A percentile compares a stretch with the other conserved stretches of the same genome.
These are phyloP conservation scores for Calyptomena viridis DNA, from an alignment of 2,113 vertebrate species.

Conservation along the genomic window DNA sequence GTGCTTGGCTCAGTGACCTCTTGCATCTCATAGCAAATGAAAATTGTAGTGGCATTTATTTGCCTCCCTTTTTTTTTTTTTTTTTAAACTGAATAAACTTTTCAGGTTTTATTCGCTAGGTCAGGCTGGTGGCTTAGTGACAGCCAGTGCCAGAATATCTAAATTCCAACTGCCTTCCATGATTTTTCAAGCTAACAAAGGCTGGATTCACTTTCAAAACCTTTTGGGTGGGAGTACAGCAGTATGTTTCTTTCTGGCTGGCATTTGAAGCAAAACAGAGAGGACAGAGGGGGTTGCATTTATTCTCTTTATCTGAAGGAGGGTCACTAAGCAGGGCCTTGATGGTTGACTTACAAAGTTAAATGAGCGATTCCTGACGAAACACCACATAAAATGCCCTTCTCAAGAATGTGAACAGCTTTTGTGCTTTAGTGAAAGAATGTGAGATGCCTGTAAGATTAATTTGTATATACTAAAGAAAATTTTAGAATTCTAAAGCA, in stretches of 20 bases:
- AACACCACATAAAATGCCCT: not conserved
- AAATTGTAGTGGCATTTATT: not conserved
- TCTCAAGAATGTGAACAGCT: not conserved
- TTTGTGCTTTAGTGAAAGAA: conserved; percentile 25
- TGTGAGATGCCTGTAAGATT: not conserved
- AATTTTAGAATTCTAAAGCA: not conserved
- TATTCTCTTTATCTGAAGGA: conserved; percentile 30
- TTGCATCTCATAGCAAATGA: not conserved
- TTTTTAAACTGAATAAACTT: not conserved
- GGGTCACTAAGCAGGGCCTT: conserved; percentile 6
- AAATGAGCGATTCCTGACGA: conserved; percentile 5
- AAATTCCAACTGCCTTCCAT: not conserved
- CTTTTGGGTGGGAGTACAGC: conserved; percentile 39
- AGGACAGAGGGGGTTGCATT: not conserved
- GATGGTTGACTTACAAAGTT: conserved; percentile 35
- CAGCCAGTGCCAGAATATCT: not conserved
- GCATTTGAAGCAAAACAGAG: conserved; percentile 37
- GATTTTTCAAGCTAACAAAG: conserved; percentile 36
- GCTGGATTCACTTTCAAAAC: conserved; percentile 35
- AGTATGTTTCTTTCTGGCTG: conserved; percentile 35
- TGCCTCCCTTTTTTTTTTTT: too few relatives aligned
- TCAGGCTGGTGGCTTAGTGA: not conserved
- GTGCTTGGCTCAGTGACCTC: rapidly evolving
- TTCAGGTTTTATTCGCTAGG: not conserved
- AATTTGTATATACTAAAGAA: not conserved